phyloP scores from a whole-genome alignment of 2,113 vertebrate species.

The Machaerirhynchus nigripectus region DNA sequence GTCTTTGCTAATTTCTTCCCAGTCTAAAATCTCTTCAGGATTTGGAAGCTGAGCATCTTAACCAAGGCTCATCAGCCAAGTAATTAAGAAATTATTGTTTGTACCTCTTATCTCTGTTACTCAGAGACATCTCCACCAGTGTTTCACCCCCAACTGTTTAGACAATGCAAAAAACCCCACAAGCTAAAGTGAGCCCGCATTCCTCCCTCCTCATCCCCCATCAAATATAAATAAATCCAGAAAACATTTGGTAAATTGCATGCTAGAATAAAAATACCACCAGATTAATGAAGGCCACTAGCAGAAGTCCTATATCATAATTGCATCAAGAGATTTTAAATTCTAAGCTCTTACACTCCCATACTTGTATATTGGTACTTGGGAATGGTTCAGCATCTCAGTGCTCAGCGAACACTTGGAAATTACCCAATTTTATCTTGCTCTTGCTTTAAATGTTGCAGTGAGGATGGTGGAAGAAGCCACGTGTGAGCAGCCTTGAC shows the following conservation, averaged over 20 bases:
- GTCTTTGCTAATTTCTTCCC: neutral
- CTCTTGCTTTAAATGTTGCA: neutral
- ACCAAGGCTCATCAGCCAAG: neutral
- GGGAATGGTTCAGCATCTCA: neutral
- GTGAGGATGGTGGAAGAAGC: neutral
- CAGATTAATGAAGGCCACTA: neutral
- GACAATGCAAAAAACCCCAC: neutral
- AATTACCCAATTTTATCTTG: neutral
- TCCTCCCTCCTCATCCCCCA: neutral
- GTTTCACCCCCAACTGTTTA: neutral
- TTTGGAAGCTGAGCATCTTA: neutral
- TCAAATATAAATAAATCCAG: neutral
- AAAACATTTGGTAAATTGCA: neutral
- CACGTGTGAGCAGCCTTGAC: neutral
- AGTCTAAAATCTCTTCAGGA: neutral
- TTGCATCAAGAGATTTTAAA: neutral
- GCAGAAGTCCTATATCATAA: neutral
- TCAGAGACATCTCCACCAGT: neutral
- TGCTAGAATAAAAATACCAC: neutral
- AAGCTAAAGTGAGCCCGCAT: neutral
- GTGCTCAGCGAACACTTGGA: neutral
- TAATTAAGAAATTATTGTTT: neutral
- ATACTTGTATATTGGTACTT: neutral
- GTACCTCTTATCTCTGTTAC: neutral
- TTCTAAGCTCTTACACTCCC: neutral